Evolutionary conservation across 2,113 vertebrate species (phyloP).

Genomic region (Oxygymnocypris stewartii): DNA sequence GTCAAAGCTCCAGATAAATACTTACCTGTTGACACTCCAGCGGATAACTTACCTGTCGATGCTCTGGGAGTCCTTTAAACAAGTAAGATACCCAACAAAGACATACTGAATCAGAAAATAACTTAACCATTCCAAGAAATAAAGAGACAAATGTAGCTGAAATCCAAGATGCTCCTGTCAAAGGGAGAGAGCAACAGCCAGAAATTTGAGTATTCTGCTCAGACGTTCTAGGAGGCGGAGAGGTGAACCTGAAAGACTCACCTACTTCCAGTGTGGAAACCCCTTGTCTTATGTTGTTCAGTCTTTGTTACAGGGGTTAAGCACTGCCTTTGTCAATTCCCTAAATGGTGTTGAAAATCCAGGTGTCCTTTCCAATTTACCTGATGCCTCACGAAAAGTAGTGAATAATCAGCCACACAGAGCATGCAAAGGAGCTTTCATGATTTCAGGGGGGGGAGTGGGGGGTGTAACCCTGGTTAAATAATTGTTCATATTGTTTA

Average conservation of each 20-base stretch:
- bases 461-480: too few relatives aligned
- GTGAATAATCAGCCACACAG: not conserved
- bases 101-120: too few relatives aligned
- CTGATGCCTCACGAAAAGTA: not conserved
- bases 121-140: too few relatives aligned
- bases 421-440: constrained; percentile 2
- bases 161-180: too few relatives aligned
- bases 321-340: not conserved
- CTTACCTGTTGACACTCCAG: too few relatives aligned
- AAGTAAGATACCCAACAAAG: too few relatives aligned
- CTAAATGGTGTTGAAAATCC: not conserved
- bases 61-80: too few relatives aligned
- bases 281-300: not conserved
- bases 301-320: constrained; percentile 2
- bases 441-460: not conserved
- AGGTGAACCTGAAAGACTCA: not conserved
- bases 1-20: too few relatives aligned
- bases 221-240: not conserved
- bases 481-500: too few relatives aligned
- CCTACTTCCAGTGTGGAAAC: not conserved
- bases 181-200: too few relatives aligned
- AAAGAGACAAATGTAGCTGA: too few relatives aligned
- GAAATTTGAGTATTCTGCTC: not conserved
- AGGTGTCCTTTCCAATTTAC: not conserved
- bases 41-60: too few relatives aligned